A percentile compares a stretch with the other conserved stretches of the same genome.
Conservation (phyloP, 1,140 invertebrate genomes). For the Chironomus striatipennis region DNA sequence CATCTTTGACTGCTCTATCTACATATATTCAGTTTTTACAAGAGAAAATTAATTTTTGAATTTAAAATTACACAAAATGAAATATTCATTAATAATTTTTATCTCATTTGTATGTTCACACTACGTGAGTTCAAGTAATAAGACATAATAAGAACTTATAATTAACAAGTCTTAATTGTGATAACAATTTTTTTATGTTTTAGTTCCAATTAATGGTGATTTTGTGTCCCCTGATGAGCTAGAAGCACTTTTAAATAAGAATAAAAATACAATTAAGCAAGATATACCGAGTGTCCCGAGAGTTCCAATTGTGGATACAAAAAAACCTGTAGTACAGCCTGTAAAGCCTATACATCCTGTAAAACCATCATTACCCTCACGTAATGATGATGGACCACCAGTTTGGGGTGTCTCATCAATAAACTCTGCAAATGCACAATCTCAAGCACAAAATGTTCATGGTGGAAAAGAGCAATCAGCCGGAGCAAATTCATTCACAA, state of each 20-base stretch:
- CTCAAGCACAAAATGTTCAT: slow-evolving; percentile 29
- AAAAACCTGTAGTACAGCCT: not conserved
- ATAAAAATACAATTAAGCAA: not conserved
- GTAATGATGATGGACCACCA: not conserved
- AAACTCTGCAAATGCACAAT: slow-evolving; percentile 29
- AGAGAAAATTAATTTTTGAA: not conserved
- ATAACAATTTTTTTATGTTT: not conserved
- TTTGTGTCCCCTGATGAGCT: not conserved
- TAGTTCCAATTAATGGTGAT: not conserved
- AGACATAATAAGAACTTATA: not conserved
- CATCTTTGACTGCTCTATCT: too few species aligned
- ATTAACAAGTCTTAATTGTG: not conserved
- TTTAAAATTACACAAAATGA: not conserved
- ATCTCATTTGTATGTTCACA: not conserved
- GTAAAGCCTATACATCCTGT: not conserved
- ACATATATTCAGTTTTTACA: too few species aligned
- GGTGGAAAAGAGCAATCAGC: slow-evolving; percentile 35
- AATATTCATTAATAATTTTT: not conserved
- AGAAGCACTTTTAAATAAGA: not conserved
- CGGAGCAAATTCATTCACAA: slow-evolving; percentile 33
- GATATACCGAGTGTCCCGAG: not conserved
- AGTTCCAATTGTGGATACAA: not conserved
- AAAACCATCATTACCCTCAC: not conserved
- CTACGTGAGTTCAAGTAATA: slow-evolving; percentile 6
- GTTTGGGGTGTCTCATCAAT: not conserved